Base-by-base conservation (phyloP, 2,113 vertebrate genomes). In the Zapus hudsonius region DNA sequence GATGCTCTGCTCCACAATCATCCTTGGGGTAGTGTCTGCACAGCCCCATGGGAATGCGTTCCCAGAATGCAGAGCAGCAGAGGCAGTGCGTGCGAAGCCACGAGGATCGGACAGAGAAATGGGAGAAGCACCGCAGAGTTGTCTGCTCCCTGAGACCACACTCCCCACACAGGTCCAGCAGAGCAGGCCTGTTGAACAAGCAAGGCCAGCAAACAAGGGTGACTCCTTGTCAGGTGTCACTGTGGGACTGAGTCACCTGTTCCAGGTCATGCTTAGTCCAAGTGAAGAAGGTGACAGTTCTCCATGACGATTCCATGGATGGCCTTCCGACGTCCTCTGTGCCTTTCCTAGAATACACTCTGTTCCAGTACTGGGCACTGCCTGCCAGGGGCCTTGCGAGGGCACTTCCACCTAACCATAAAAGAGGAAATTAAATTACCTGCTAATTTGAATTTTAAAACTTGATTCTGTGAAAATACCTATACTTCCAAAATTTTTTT, bases 241-340 rank as follows among this genome's bases (percentile, higher is more conserved):
- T 5, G 15, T 22, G 29, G 67, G 52, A 36, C 25, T 25, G 57
- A 81, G n/a, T 25, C 7, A 9, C 27, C 25, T 23, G 23, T 4
- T 22, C 0, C 4, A 40, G 40, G 11, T 2, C 3, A 29, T 12
- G 12, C 8, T 12, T 1, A 13, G 57, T 59, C 33, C 59, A 40
- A 13, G 27, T 27, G 63, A 83, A 70, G 23, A 74, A 33, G 6
- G 63, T 20, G 27, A 63, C 16, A 15, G 47, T 0, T 64, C 67
- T 70, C 4, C 27, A 52, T 2, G 44, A 40, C 29, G 0, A 5
- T 23, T 38, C 10, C 22, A 7, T 2, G 1, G 9, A n/a, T n/a
- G n/a, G n/a, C n/a, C n/a, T n/a, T n/a, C n/a, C n/a, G n/a, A n/a
- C n/a, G n/a, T n/a, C n/a, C n/a, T 31, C 4, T 0, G 0, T 7